phyloP scores from a whole-genome alignment of 2,113 vertebrate species.

The Picathartes gymnocephalus region DNA sequence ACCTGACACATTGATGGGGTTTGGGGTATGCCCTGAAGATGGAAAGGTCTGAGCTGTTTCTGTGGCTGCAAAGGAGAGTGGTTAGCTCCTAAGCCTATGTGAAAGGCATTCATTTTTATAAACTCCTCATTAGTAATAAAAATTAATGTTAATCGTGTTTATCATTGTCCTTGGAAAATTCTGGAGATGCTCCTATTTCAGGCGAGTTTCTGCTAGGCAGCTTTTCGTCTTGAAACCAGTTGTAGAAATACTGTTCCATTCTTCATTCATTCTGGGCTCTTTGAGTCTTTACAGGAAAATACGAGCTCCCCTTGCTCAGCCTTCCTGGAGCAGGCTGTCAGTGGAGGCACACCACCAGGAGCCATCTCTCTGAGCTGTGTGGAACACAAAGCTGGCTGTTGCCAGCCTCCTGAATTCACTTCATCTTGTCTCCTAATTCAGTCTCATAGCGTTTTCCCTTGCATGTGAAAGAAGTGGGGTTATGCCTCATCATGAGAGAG shows the following conservation, averaged over 20 bases:
- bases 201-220: not conserved
- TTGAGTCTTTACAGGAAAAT: not conserved
- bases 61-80: not conserved
- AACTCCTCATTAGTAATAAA: not conserved
- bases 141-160: not conserved
- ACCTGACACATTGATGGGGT: not conserved
- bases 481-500: not conserved
- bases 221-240: not conserved
- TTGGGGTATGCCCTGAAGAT: not conserved
- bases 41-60: not conserved
- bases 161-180: not conserved
- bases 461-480: not conserved
- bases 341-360: not conserved
- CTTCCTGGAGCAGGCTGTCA: not conserved
- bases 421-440: not conserved
- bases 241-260: not conserved
- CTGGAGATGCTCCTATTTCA: not conserved
- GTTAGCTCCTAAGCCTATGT: not conserved
- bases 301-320: not conserved
- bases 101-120: not conserved
- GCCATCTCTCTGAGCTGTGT: not conserved
- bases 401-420: not conserved
- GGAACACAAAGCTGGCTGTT: not conserved
- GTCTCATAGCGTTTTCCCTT: not conserved
- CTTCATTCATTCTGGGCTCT: not conserved